Evolutionary conservation across 2,888 invertebrate genomes (phyloP).

Genomic region (Cepaea hortensis): DNA sequence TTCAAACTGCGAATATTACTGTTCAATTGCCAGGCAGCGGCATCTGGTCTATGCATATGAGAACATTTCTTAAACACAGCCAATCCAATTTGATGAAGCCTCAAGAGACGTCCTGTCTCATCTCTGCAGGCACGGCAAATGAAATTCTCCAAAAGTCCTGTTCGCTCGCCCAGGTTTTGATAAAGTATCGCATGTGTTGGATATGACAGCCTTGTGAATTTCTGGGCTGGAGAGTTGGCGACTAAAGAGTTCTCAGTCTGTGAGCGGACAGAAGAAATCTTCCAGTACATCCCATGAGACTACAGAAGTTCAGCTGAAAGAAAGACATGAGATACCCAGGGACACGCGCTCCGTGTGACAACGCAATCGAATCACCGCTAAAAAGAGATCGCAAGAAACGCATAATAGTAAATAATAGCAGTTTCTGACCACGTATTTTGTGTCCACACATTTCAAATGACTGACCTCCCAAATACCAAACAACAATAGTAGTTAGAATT

Average conservation of each 20-base stretch:
- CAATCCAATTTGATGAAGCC: conserved; percentile 31
- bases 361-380: too few species aligned
- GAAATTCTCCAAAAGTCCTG: conserved; percentile 33
- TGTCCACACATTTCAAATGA: too few species aligned
- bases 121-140: conserved; percentile 1
- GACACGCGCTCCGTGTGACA: neutral
- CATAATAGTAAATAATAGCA: too few species aligned
- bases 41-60: conserved; percentile 16
- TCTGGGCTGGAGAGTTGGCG: neutral
- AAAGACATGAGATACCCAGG: conserved; percentile 9
- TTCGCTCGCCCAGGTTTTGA: conserved; percentile 17
- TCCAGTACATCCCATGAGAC: neutral
- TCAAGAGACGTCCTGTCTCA: conserved; percentile 10
- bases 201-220: conserved; percentile 37
- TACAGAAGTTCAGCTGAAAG: conserved; percentile 5
- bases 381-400: too few species aligned
- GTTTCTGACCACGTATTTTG: too few species aligned
- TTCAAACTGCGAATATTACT: conserved; percentile 14
- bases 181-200: conserved; percentile 30
- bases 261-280: conserved; percentile 24
- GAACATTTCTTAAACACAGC: conserved; percentile 22
- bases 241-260: neutral
- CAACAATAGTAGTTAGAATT: too few species aligned
- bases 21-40: neutral
- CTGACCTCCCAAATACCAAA: too few species aligned